Evolutionary conservation across 2,888 invertebrate species (phyloP).

Genomic region (Drosophila cyrtoloma): DNA sequence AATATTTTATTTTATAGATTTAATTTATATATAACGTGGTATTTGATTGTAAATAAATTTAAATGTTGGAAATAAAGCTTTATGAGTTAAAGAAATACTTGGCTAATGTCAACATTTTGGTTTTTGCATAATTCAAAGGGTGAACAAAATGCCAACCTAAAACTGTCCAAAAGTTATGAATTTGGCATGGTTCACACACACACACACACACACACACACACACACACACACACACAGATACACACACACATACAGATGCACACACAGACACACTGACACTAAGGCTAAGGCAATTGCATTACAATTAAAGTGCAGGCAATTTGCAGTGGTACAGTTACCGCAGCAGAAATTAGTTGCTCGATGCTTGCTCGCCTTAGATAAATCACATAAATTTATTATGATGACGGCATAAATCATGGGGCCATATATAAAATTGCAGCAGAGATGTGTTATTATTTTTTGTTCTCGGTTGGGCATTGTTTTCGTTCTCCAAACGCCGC

Average conservation of each 20-base stretch:
- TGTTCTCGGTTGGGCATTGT: constrained; percentile 54
- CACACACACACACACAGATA: constrained; percentile 5
- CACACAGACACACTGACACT: neutral
- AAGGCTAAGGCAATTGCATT: constrained; percentile 34
- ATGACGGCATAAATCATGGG: constrained; percentile 83
- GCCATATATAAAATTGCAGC: constrained; percentile 69
- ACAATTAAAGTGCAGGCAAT: constrained; percentile 53
- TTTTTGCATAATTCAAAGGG: constrained; percentile 30
- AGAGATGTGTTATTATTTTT: constrained; percentile 24
- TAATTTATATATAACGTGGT: neutral
- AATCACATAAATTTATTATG: constrained; percentile 85
- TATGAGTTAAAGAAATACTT: neutral
- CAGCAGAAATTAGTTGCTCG: constrained; percentile 29
- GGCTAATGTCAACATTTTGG: constrained; percentile 3
- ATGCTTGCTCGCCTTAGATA: constrained; percentile 66
- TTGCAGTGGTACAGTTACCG: constrained; percentile 45
- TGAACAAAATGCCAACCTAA: constrained; percentile 59
- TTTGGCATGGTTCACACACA: constrained; percentile 43
- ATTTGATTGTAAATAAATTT: neutral
- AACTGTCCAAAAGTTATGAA: constrained; percentile 78
- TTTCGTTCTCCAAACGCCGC: constrained; percentile 70
- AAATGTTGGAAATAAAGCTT: neutral
- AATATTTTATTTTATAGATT: neutral
- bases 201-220: constrained; percentile 2
- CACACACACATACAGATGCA: constrained; percentile 2